phyloP scores from a whole-genome alignment of 2,888 invertebrate genomes.

The Tipula vernalis region DNA sequence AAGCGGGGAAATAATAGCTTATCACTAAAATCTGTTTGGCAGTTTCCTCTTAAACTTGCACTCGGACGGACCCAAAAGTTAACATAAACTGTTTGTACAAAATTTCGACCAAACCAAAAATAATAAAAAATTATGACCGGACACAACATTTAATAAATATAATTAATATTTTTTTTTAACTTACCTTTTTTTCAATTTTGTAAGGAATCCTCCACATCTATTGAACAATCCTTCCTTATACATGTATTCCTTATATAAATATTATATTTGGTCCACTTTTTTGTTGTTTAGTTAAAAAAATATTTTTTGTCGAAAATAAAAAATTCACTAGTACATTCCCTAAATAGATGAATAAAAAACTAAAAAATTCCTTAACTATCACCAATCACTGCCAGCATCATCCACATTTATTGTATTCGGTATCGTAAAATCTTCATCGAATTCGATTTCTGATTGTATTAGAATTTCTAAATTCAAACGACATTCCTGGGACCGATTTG shows the following conservation, averaged over 20 bases:
- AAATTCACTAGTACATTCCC: neutral
- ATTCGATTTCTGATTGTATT: slow-evolving; percentile 34
- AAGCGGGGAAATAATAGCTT: no score
- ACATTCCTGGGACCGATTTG: slow-evolving; percentile 23
- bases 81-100: no score
- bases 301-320: neutral
- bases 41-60: no score
- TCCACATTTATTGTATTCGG: slow-evolving; percentile 19
- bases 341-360: neutral
- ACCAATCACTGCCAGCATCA: neutral
- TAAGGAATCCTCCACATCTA: neutral
- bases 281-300: neutral
- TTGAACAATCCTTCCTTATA: neutral
- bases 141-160: no score
- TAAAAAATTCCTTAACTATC: neutral
- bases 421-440: slow-evolving; percentile 36
- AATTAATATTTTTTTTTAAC: neutral
- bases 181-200: neutral
- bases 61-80: no score
- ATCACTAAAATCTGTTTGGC: no score
- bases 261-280: neutral
- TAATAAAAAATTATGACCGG: no score
- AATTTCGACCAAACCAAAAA: no score
- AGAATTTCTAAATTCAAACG: slow-evolving; percentile 35
- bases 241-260: neutral